Base-by-base conservation (phyloP, 2,888 invertebrate genomes). In the Galerucella calmariensis region DNA sequence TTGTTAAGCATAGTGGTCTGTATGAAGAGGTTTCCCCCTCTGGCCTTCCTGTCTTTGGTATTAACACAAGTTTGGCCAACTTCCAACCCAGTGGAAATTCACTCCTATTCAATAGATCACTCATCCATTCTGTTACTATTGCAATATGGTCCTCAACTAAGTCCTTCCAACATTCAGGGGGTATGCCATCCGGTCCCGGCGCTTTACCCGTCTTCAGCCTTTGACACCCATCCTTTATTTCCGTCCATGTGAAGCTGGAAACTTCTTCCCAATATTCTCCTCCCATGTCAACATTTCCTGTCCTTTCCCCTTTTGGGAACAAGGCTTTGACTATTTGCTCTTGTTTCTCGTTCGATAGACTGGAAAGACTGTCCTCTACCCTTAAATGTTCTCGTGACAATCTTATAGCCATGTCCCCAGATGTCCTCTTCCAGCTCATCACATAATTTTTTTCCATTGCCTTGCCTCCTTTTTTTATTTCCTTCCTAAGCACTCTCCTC, bases 391-490 rank as follows among this genome's bases (percentile, higher is more conserved):
- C 58, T 24, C 9, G 58, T 58, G 20, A 58, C 58, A 10, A 58
- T 58, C 11, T 46, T 46, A 46, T 46, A 46, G 10, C 46, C 78
- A 0, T 72, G n/a, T 9, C 78, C 77, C 74, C 76, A 77, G 5
- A 74, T 63, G 44, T 76, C 69, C 5, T 74, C 59, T 3, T 76
- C 69, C 27, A 76, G 14, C 24, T 67, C 69, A 0, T 58, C 46
- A n/a, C 69, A 72, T 2, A 76, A 46, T 20, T 3, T 63, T 63
- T 6, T 20, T 41, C 77, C 77, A 78, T 12, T 66, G 24, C 16
- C 3, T 14, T 1, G 12, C n/a, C 44, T 75, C 67, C 2, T 44
- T 46, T 41, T 10, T 41, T 70, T 6, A 63, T 63, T 35, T 14
- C 5, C 14, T 69, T 46, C 11, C 56, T 62, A 8, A 51, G 14